Evolutionary conservation across 2,113 vertebrate genomes (phyloP), one percentile per base, ranked within the genome.

Genomic region (Otus sunia): DNA sequence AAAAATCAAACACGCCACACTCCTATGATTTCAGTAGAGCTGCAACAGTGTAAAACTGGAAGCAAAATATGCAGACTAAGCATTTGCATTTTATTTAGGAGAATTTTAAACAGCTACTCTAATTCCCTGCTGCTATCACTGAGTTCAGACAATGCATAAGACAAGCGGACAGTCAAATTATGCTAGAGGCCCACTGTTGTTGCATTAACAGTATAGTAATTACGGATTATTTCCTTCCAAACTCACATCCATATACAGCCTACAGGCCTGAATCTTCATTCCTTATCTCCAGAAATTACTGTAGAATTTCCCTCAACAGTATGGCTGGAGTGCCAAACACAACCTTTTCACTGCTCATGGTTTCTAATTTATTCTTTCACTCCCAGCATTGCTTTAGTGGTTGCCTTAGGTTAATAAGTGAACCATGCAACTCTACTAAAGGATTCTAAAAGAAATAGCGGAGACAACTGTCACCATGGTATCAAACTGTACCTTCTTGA

Each of bases 371-470:
- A 69, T 88, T 94, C 67, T 91, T 92, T 89, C 39, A 37, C 32
- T 91, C 69, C 10, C 32, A 74, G 47, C 29, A 76, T 76, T 79
- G 62, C 10, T 16, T 62, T 8, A 92, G 55, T 62, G 45, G 16
- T 53, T 69, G 32, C 36, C 62, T 90, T 20, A 86, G 75, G 75
- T 90, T 94, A 95, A 45, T 55, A 66, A 76, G 49, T 45, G 50
- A 86, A 69, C 62, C 15, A 3, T n/a, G 19, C 36, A 90, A 17
- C 30, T 66, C 13, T 25, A 59, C 37, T 63, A 62, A 83, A 81
- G 14, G 20, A 74, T 91, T 92, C 73, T 89, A 74, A 91, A 91
- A 89, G 80, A 92, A 94, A 19, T 63, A 92, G 55, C 59, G 86
- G 86, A 91, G n/a, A 86, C 26, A 55, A 80, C 34, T 63, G 68